Conservation (phyloP, 1,140 invertebrate genomes). For the Drosophila baimaii region DNA sequence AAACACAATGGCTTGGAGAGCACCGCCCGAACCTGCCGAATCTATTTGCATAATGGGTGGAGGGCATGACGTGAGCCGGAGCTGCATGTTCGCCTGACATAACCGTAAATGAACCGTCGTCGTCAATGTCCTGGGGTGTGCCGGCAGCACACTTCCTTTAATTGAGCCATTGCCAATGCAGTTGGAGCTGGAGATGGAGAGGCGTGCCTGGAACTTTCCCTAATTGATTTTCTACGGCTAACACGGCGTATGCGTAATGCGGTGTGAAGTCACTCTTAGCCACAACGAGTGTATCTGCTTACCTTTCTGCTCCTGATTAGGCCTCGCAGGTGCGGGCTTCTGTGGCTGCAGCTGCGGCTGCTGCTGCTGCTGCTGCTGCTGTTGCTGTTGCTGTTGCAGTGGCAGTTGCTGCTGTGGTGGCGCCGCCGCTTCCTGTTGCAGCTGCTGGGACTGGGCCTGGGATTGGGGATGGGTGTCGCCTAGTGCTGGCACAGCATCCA, state of each 20-base stretch:
- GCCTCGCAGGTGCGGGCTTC: conserved; percentile 43
- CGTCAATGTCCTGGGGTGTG: conserved; percentile 69
- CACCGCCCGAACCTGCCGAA: conserved; percentile 17
- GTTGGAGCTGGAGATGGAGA: conserved; percentile 6
- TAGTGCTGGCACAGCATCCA: conserved; percentile 71
- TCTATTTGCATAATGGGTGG: conserved; percentile 68
- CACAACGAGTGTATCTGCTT: conserved; percentile 12
- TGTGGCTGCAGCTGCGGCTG: conserved; percentile 29
- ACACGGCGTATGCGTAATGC: conserved; percentile 69
- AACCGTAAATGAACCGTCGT: conserved; percentile 44
- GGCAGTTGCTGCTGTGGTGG: conserved; percentile 21
- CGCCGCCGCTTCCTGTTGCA: conserved; percentile 56
- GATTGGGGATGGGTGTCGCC: conserved; percentile 42
- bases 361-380: conserved; percentile 26
- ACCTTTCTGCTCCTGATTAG: conserved; percentile 76
- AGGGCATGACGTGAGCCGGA: conserved; percentile 59
- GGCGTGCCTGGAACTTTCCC: conserved; percentile 43
- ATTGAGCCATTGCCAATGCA: conserved; percentile 62
- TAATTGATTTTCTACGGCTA: conserved; percentile 65
- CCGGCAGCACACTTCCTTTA: conserved; percentile 61
- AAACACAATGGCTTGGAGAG: conserved; percentile 8
- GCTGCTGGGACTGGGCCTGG: conserved; percentile 39
- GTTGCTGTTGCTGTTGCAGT: conserved; percentile 36
- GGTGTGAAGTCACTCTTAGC: conserved; percentile 40
- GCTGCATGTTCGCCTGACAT: conserved; percentile 68